Evolutionary conservation across 2,888 invertebrate species (phyloP).

Genomic region (Idaea straminata): DNA sequence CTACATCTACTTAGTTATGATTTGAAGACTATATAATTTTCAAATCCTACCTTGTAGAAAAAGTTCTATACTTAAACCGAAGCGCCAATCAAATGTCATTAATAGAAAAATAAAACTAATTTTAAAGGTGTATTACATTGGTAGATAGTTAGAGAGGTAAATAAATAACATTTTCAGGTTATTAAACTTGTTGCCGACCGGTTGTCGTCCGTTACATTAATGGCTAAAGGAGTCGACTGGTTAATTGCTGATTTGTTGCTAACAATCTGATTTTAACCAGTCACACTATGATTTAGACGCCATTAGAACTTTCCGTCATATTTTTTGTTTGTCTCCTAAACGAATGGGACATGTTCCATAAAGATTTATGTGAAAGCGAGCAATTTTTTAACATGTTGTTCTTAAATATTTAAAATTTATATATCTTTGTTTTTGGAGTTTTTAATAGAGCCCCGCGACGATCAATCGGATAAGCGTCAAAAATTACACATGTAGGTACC

Average conservation of each 20-base stretch:
- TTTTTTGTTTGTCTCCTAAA: not conserved
- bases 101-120: not conserved
- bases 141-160: not conserved
- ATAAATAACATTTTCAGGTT: conserved; percentile 9
- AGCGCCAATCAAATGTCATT: not conserved
- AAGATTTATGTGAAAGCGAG: not conserved
- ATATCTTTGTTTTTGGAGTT: too few species aligned
- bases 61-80: not conserved
- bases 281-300: not conserved
- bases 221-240: conserved; percentile 14
- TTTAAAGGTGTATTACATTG: not conserved
- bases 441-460: too few species aligned
- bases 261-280: not conserved
- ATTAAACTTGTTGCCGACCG: conserved; percentile 23
- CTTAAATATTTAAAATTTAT: too few species aligned
- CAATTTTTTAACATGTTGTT: not conserved
- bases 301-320: not conserved
- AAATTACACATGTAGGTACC: too few species aligned
- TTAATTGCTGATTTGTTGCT: conserved; percentile 14
- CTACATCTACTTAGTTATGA: not conserved
- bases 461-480: too few species aligned
- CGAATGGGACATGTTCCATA: not conserved
- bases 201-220: conserved; percentile 26
- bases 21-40: not conserved
- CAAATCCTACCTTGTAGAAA: not conserved